Percentiles rank a stretch among this genome's conserved stretches.
These are phyloP conservation scores for Entomobrya proxima DNA, from an alignment of 2,888 invertebrate genomes.

Conservation along the genomic window DNA sequence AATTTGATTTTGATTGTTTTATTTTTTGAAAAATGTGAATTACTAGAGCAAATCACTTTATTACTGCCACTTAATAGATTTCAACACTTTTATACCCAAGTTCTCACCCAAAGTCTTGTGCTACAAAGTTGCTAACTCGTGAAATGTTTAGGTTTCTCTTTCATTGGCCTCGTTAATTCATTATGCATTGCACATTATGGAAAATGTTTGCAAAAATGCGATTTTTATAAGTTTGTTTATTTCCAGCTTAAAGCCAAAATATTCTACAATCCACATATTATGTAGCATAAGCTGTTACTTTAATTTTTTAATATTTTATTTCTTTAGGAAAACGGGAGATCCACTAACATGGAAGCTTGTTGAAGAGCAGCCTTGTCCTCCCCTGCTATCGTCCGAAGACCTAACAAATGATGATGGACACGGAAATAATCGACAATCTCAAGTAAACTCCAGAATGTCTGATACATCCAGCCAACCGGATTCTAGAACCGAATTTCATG, in stretches of 20 bases:
- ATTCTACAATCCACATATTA: too few species aligned
- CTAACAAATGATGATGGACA: conserved; percentile 53
- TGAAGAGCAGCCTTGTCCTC: conserved; percentile 77
- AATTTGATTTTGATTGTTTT: neutral
- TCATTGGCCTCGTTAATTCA: conserved; percentile 44
- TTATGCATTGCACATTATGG: neutral
- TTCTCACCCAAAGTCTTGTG: conserved; percentile 34
- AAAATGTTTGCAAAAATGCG: neutral
- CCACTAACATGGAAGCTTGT: conserved; percentile 91
- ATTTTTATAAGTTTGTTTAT: neutral
- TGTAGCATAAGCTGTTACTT: too few species aligned
- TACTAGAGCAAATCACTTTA: conserved; percentile 39
- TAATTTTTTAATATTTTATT: conserved; percentile 73
- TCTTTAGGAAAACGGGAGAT: conserved; percentile 84
- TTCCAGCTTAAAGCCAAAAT: too few species aligned
- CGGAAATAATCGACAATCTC: conserved; percentile 49
- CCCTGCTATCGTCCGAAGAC: conserved; percentile 48
- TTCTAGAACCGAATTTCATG: conserved; percentile 71
- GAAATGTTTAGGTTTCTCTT: conserved; percentile 47
- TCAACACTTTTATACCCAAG: neutral
- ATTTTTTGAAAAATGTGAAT: neutral
- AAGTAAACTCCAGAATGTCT: conserved; percentile 69
- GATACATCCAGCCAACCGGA: conserved; percentile 74
- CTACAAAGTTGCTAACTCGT: neutral
- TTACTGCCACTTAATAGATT: neutral